phyloP scores from a whole-genome alignment of 2,113 vertebrate species.

The Eurystomus gularis region DNA sequence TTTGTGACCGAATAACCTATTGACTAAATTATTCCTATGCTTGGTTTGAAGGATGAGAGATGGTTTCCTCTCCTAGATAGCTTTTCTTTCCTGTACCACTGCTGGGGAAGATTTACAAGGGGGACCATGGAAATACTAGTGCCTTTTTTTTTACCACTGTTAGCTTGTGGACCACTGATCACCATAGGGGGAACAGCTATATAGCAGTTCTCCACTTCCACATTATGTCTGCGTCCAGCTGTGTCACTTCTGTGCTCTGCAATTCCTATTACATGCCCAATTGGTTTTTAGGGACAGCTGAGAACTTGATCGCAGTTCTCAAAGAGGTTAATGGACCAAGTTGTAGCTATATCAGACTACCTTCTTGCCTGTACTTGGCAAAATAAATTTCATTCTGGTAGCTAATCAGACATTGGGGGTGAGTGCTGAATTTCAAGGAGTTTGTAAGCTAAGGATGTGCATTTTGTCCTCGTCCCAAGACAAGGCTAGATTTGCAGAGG shows the following conservation, averaged over 20 bases:
- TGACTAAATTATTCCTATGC: neutral
- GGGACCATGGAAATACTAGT: neutral
- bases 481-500: neutral
- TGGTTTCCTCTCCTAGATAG: neutral
- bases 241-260: neutral
- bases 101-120: neutral
- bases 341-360: neutral
- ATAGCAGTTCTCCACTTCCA: neutral
- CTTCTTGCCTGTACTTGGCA: neutral
- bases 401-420: neutral
- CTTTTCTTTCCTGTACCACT: neutral
- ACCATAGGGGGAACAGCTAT: neutral
- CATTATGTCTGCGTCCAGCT: neutral
- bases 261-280: neutral
- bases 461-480: neutral
- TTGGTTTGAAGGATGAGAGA: neutral
- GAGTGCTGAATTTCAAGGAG: neutral
- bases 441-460: neutral
- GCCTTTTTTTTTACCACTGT: neutral
- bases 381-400: neutral
- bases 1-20: neutral
- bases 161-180: neutral
- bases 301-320: neutral
- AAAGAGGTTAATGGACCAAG: neutral
- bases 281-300: neutral